phyloP scores from a whole-genome alignment of 2,797 vertebrate species.

The Fistularia commersonii region DNA sequence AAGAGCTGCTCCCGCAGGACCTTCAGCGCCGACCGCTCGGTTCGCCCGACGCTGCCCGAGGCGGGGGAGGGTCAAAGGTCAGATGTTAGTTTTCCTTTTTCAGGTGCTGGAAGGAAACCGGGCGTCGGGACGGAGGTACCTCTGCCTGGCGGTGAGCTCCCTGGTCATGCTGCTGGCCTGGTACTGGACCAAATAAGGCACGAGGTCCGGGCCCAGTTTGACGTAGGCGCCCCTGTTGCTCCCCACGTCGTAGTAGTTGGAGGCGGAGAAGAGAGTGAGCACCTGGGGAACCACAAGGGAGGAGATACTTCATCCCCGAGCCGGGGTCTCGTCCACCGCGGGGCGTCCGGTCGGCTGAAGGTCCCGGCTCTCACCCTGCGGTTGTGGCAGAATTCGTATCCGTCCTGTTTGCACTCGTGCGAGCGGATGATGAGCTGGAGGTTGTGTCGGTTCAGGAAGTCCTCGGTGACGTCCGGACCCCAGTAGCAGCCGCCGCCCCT shows the following conservation, averaged over 20 bases:
- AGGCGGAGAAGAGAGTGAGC: conserved; percentile 78
- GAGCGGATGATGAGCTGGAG: conserved; percentile 91
- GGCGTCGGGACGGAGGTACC: conserved; percentile 46
- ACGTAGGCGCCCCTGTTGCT: conserved; percentile 95
- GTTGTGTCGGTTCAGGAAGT: conserved; percentile 81
- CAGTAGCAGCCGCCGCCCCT: conserved; percentile 93
- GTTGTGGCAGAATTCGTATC: conserved; percentile 91
- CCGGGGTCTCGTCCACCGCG: too few relatives aligned
- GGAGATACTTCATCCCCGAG: not conserved
- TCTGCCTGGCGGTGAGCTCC: conserved; percentile 85
- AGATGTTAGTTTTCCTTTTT: too few relatives aligned
- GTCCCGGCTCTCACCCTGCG: conserved; percentile 75
- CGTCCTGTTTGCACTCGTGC: conserved; percentile 93
- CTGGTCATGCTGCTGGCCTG: conserved; percentile 85
- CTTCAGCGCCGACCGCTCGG: conserved; percentile 88
- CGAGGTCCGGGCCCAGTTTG: conserved; percentile 86
- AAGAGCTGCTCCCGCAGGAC: conserved; percentile 88
- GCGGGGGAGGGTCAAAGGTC: not conserved
- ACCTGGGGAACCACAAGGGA: conserved; percentile 47
- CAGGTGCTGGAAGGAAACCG: not conserved
- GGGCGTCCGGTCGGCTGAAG: too few relatives aligned
- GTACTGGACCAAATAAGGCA: conserved; percentile 89
- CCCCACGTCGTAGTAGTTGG: conserved; percentile 93
- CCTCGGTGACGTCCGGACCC: conserved; percentile 87
- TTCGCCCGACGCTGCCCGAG: conserved; percentile 79